phyloP scores from a whole-genome alignment of 53 echinoderm and acorn worm species.

The Henricia sp. region DNA sequence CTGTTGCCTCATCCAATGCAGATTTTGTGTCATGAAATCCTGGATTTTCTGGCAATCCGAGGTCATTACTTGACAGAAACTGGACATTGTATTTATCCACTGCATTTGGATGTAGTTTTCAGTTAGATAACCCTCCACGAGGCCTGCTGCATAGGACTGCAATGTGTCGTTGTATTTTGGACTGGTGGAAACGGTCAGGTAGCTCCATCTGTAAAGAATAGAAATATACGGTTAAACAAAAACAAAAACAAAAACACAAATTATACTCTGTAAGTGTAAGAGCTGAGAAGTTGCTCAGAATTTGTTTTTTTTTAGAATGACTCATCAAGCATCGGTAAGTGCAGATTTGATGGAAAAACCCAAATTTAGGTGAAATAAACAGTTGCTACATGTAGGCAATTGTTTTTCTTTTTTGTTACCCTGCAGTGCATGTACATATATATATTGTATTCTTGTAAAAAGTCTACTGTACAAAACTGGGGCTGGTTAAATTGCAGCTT shows the following conservation, averaged over 20 bases:
- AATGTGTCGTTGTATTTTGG: constrained; percentile 66
- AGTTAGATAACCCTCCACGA: constrained; percentile 78
- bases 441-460: not conserved
- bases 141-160: constrained; percentile 93
- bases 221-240: not conserved
- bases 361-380: too few species aligned
- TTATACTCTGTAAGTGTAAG: not conserved
- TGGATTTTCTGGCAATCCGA: constrained; percentile 72
- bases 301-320: too few species aligned
- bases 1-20: constrained; percentile 78
- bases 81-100: constrained; percentile 83
- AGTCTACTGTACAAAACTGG: not conserved
- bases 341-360: too few species aligned
- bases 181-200: constrained; percentile 85
- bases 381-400: not conserved
- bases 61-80: constrained; percentile 65
- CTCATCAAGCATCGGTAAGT: too few species aligned
- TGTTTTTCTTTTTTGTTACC: not conserved
- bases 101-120: constrained; percentile 79
- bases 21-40: constrained; percentile 72
- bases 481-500: too few species aligned
- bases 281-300: not conserved
- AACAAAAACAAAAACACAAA: not conserved
- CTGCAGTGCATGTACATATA: too few species aligned
- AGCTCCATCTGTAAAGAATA: constrained; percentile 89